Percentiles rank a stretch among this genome's conserved stretches.
Conservation (phyloP, 2,888 invertebrate genomes). For the Acanthacorydalis orientalis region DNA sequence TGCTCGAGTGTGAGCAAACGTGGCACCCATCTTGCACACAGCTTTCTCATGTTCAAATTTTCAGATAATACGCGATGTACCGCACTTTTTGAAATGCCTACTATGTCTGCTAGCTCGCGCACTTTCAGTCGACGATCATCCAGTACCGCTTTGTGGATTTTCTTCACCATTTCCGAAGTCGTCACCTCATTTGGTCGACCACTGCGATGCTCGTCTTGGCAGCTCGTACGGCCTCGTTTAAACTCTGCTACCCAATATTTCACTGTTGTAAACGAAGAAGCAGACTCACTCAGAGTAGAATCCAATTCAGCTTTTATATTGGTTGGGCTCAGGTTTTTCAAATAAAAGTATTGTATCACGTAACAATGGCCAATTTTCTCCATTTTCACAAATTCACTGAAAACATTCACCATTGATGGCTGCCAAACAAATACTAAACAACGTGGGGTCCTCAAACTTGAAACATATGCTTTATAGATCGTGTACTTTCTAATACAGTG, state of each 20-base stretch:
- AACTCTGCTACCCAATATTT: slow-evolving; percentile 8
- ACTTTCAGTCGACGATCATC: slow-evolving; percentile 3
- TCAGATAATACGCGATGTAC: slow-evolving; percentile 7
- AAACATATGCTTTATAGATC: slow-evolving; percentile 1
- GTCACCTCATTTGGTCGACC: slow-evolving; percentile 9
- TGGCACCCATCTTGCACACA: slow-evolving; percentile 14
- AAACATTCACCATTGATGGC: slow-evolving; percentile 2
- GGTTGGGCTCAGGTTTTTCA: slow-evolving; percentile 9
- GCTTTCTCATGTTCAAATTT: slow-evolving; percentile 13
- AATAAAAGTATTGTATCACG: slow-evolving; percentile 9
- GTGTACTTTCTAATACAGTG: background rate
- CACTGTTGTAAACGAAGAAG: slow-evolving; percentile 10
- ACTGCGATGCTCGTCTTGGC: background rate
- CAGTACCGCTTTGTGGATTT: slow-evolving; percentile 10
- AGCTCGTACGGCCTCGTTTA: slow-evolving; percentile 8
- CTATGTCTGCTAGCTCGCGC: background rate
- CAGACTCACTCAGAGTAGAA: slow-evolving; percentile 12
- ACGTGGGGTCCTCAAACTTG: slow-evolving; percentile 6
- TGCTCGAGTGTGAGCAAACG: slow-evolving; percentile 11
- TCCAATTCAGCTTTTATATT: slow-evolving; percentile 13
- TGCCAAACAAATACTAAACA: background rate
- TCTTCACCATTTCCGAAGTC: slow-evolving; percentile 6
- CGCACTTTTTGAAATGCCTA: slow-evolving; percentile 2
- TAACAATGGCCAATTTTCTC: slow-evolving; percentile 1
- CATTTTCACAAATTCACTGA: slow-evolving; percentile 7